Evolutionary conservation across 1,140 invertebrate species (phyloP).

Genomic region (Drosophila nebulosa): DNA sequence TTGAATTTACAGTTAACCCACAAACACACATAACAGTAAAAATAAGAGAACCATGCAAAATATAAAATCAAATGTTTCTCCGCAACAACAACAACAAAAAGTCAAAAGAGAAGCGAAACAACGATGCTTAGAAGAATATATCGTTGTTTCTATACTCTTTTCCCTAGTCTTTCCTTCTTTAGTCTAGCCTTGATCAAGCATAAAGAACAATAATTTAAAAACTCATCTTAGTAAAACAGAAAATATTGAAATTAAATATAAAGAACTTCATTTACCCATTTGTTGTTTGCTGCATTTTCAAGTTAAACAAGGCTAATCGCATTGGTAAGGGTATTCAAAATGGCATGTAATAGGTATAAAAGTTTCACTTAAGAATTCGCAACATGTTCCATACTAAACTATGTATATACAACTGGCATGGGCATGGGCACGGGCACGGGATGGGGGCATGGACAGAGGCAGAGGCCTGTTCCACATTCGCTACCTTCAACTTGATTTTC

Average conservation of each 20-base stretch:
- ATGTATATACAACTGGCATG: background rate
- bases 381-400: constrained; percentile 39
- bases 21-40: constrained; percentile 35
- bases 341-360: constrained; percentile 10
- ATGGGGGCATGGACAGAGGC: no score
- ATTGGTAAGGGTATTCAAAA: background rate
- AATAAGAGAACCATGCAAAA: constrained; percentile 12
- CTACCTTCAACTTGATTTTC: constrained; percentile 38
- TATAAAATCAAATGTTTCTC: background rate
- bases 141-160: background rate
- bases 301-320: no score
- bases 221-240: no score
- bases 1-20: background rate
- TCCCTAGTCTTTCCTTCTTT: background rate
- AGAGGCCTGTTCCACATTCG: constrained; percentile 2
- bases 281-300: no score
- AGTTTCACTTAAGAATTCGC: constrained; percentile 43
- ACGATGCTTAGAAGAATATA: background rate
- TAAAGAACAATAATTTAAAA: no score
- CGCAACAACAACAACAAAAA: background rate
- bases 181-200: background rate
- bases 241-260: no score
- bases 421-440: no score
- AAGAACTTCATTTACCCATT: no score
- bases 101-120: no score